Evolutionary conservation across 2,113 vertebrate genomes (phyloP).

Genomic region (Bostrychus sinensis): DNA sequence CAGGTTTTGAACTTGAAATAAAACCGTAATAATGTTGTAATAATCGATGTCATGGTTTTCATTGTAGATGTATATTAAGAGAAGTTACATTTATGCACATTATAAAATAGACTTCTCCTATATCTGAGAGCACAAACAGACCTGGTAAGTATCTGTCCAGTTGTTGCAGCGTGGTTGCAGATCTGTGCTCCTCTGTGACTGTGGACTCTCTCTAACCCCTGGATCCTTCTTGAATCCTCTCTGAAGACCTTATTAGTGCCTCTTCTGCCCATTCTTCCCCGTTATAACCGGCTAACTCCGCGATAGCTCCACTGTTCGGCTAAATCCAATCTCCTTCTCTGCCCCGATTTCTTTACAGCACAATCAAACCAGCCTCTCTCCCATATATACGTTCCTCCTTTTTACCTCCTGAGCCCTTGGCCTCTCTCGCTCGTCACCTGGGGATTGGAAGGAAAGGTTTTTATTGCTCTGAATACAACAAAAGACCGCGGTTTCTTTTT

Average conservation of each 20-base stretch:
- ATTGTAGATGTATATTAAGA: no score
- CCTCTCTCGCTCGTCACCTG: constrained; percentile 25
- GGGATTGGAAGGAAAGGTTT: constrained; percentile 37
- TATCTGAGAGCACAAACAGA: no score
- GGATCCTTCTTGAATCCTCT: constrained; percentile 62
- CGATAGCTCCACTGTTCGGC: constrained; percentile 22
- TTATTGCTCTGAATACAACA: constrained; percentile 69
- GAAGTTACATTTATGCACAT: no score
- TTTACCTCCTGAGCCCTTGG: constrained; percentile 11
- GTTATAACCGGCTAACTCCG: constrained; percentile 48
- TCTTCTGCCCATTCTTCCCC: constrained; percentile 46
- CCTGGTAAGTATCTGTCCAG: no score
- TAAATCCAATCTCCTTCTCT: constrained; percentile 58
- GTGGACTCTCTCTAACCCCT: constrained; percentile 58
- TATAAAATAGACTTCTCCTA: no score
- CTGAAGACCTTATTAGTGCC: constrained; percentile 61
- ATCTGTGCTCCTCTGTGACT: constrained; percentile 55
- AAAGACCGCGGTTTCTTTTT: constrained; percentile 48
- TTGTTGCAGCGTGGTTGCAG: constrained; percentile 39
- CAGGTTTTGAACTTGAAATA: no score
- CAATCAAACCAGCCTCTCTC: constrained; percentile 36
- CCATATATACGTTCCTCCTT: constrained; percentile 33
- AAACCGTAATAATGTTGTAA: no score
- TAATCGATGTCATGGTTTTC: no score
- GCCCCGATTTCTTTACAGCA: constrained; percentile 26